These are phyloP conservation scores for Cacoxenus indagator DNA, from an alignment of 2,888 invertebrate genomes.

Conservation along the genomic window DNA sequence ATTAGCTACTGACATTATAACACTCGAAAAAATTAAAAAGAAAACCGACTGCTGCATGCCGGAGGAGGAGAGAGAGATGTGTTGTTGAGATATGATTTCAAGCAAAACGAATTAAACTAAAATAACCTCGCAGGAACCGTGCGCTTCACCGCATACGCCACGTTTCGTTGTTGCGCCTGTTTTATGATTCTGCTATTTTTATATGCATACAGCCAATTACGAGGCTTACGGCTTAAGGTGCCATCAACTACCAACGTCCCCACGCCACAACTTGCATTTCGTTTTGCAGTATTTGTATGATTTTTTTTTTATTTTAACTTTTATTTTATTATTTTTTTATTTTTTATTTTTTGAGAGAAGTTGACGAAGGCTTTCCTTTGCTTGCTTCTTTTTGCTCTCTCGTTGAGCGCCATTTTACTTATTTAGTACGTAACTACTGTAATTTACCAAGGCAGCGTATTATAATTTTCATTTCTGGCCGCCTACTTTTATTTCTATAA, in stretches of 20 bases:
- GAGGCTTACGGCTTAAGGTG: conserved; percentile 42
- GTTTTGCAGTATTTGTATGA: background rate
- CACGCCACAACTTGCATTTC: background rate
- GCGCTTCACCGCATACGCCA: no score
- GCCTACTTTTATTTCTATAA: background rate
- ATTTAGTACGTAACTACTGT: conserved; percentile 62
- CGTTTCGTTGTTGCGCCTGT: background rate
- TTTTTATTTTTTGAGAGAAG: conserved; percentile 25
- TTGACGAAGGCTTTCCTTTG: conserved; percentile 26
- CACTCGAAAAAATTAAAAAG: background rate
- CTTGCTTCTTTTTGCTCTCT: conserved; percentile 30
- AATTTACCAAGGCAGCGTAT: conserved; percentile 43
- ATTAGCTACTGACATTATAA: conserved; percentile 7
- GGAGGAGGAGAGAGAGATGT: background rate
- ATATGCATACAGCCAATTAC: conserved; percentile 63
- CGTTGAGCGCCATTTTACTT: conserved; percentile 58
- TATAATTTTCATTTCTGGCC: background rate
- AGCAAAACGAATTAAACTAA: background rate
- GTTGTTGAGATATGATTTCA: background rate
- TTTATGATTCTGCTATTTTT: conserved; percentile 51
- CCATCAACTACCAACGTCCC: conserved; percentile 25
- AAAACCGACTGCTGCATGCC: background rate
- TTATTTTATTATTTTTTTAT: background rate
- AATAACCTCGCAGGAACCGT: background rate
- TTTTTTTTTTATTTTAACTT: background rate